Base-by-base conservation (phyloP, 1,140 invertebrate genomes). In the Asbolus verrucosus region DNA sequence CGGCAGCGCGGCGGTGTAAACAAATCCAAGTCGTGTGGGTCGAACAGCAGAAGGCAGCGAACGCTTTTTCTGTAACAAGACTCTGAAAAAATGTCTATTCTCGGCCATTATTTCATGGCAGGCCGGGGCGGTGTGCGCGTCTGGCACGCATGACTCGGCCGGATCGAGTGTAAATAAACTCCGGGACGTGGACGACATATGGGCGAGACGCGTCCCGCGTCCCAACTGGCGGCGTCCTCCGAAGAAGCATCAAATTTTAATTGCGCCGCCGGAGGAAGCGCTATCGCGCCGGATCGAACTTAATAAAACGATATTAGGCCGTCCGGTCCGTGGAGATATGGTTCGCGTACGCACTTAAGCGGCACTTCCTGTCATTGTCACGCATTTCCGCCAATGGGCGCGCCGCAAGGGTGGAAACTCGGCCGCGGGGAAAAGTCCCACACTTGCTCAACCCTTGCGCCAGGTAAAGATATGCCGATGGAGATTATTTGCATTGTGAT, bases 401-500 rank as follows among this genome's bases (percentile, higher is more conserved):
- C n/a, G n/a, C n/a, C 24, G 24, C 3, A 27, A 27, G 59, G 15
- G 13, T 15, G 39, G 39, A 24, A 16, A n/a, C n/a, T n/a, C n/a
- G n/a, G n/a, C n/a, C n/a, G n/a, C n/a, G n/a, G n/a, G n/a, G 8
- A 27, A 27, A 8, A 27, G 24, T 27, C 24, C 24, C 24, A 27
- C 24, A 3, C 3, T 27, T 27, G 15, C 21, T 6, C 16, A 43
- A 15, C 62, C 67, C 67, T 69, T 59, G 38, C 67, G 59, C 59
- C 65, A 62, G 67, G 30, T 68, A 60, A 54, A 68, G 21, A 50
- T 31, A 31, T 33, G 18, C 30, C 15, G 33, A 18, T n/a, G n/a
- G n/a, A 62, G 67, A 63, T 69, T 62, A 46, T 69, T 69, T 61
- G 67, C 67, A 69, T 69, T 69, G 54, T 69, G 38, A 24, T 54